phyloP scores from a whole-genome alignment of 2,797 vertebrate species.

The Stomatorhinus walkeri region DNA sequence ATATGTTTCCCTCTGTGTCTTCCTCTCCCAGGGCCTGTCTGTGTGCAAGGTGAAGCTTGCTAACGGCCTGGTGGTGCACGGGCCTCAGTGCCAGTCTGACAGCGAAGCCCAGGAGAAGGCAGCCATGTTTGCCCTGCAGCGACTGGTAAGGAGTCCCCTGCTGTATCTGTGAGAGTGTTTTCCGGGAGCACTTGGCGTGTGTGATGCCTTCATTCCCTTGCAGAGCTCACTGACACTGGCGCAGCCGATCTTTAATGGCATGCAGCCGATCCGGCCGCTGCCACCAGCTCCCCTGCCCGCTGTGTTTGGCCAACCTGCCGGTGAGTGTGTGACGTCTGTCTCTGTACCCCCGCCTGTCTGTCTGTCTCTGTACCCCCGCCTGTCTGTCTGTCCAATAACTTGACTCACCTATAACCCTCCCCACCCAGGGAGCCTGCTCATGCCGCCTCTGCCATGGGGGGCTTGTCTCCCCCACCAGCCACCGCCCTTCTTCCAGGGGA shows the following conservation, averaged over 20 bases:
- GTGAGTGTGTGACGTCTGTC: constrained; percentile 52
- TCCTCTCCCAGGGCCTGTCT: constrained; percentile 64
- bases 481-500: constrained; percentile 68
- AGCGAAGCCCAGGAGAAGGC: constrained; percentile 91
- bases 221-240: constrained; percentile 78
- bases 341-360: constrained; percentile 59
- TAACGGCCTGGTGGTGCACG: constrained; percentile 81
- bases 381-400: not conserved
- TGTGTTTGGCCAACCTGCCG: constrained; percentile 36
- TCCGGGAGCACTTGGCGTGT: not conserved
- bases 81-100: constrained; percentile 86
- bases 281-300: constrained; percentile 66
- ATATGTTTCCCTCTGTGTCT: constrained; percentile 3
- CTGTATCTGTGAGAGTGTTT: not conserved
- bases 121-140: constrained; percentile 82
- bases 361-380: not conserved
- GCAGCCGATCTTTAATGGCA: constrained; percentile 70
- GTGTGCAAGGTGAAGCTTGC: constrained; percentile 90
- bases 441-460: constrained; percentile 76
- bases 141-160: constrained; percentile 68
- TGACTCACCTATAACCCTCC: not conserved
- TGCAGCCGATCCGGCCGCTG: constrained; percentile 65
- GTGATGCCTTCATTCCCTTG: constrained; percentile 23
- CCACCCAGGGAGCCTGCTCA: constrained; percentile 56
- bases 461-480: constrained; percentile 62